phyloP scores from a whole-genome alignment of 2,113 vertebrate genomes.

The Syrrhaptes paradoxus region DNA sequence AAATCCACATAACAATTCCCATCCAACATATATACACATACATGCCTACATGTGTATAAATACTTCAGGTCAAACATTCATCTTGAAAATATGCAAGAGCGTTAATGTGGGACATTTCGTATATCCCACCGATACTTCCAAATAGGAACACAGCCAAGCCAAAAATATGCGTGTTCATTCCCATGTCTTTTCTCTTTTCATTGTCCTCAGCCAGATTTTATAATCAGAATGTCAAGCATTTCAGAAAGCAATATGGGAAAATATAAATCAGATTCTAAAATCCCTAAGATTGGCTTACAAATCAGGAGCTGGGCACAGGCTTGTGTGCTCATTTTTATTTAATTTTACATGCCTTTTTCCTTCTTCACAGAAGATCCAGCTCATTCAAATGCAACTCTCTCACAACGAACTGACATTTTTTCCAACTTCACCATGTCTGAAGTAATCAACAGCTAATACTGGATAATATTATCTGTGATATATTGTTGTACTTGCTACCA shows the following conservation, averaged over 20 bases:
- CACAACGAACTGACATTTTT: background rate
- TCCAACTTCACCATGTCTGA: background rate
- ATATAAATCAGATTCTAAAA: background rate
- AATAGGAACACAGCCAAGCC: background rate
- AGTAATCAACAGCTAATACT: background rate
- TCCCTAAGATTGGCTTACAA: accelerated
- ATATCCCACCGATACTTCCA: background rate
- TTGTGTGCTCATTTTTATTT: background rate
- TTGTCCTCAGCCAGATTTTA: background rate
- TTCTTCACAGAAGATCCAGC: background rate
- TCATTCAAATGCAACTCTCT: background rate
- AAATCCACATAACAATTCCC: background rate
- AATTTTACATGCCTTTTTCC: background rate
- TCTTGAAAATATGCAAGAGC: background rate
- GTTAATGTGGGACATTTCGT: background rate
- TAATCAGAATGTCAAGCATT: background rate
- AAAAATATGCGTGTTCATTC: background rate
- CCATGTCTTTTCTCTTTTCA: background rate
- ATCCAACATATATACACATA: background rate
- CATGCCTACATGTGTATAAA: background rate
- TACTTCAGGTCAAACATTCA: background rate
- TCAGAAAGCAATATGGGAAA: background rate
- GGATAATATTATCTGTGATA: background rate
- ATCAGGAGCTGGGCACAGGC: background rate
- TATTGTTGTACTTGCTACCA: background rate